Conservation (phyloP, 2,797 vertebrate genomes). For the Phylloscopus collybita region DNA sequence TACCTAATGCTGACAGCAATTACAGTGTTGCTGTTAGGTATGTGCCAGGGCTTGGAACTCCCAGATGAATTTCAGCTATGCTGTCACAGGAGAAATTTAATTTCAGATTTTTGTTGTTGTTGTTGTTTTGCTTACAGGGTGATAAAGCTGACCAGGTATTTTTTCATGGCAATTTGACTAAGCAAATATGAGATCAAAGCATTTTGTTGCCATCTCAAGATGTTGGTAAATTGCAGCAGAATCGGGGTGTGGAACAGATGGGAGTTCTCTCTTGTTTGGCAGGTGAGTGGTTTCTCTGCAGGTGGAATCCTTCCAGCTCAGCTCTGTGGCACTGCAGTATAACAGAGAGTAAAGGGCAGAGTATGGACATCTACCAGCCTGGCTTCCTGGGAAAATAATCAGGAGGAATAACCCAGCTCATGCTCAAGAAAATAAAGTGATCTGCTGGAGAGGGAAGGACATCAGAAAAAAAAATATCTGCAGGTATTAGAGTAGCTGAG, state of each 20-base stretch:
- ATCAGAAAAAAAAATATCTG: neutral
- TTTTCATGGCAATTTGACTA: neutral
- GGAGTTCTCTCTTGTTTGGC: neutral
- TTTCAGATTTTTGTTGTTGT: neutral
- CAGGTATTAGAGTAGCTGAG: neutral
- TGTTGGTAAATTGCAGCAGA: neutral
- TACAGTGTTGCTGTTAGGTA: neutral
- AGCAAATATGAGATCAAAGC: neutral
- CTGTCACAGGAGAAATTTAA: neutral
- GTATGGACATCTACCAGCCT: neutral
- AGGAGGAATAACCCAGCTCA: neutral
- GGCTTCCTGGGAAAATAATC: neutral
- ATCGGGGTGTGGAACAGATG: neutral
- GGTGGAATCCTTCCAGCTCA: constrained; percentile 1
- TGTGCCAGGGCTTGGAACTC: neutral
- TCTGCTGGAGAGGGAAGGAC: neutral
- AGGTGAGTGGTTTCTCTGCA: neutral
- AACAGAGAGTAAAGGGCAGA: neutral
- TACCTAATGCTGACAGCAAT: neutral
- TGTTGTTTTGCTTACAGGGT: neutral
- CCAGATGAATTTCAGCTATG: neutral
- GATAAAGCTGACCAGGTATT: neutral
- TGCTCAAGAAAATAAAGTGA: neutral
- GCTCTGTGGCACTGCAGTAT: neutral
- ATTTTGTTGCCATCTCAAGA: neutral